A percentile compares a stretch with the other conserved stretches of the same genome.
These are phyloP conservation scores for Cydia strobilella DNA, from an alignment of 1,140 invertebrate species.

Conservation along the genomic window DNA sequence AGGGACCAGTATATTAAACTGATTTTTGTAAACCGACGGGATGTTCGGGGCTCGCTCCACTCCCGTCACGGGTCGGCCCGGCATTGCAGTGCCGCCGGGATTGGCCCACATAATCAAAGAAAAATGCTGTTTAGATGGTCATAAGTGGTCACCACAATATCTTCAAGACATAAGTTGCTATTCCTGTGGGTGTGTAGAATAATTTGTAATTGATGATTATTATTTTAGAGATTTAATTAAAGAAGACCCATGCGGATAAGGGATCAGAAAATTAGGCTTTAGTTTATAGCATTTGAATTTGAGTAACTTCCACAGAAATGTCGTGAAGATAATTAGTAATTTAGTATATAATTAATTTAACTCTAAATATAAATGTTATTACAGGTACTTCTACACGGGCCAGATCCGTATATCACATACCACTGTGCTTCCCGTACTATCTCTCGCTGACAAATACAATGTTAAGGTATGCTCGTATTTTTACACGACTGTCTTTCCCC, in stretches of 20 bases:
- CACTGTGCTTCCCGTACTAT: slow-evolving; percentile 91
- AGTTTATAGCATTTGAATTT: too few species aligned
- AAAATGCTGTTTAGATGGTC: neutral
- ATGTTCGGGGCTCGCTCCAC: slow-evolving; percentile 15
- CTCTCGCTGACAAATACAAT: slow-evolving; percentile 96
- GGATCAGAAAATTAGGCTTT: too few species aligned
- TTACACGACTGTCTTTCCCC: too few species aligned
- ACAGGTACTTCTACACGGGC: slow-evolving; percentile 94
- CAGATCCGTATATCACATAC: slow-evolving; percentile 91
- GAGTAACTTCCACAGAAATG: too few species aligned
- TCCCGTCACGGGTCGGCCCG: slow-evolving; percentile 11
- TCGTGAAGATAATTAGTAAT: too few species aligned
- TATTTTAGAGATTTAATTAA: too few species aligned
- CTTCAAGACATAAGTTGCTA: too few species aligned
- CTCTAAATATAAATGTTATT: slow-evolving; percentile 32
- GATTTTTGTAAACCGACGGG: slow-evolving; percentile 21
- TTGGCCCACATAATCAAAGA: neutral
- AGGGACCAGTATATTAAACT: slow-evolving; percentile 20
- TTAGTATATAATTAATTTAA: too few species aligned
- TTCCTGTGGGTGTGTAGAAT: too few species aligned
- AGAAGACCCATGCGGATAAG: too few species aligned
- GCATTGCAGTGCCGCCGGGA: slow-evolving; percentile 16
- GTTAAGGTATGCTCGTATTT: slow-evolving; percentile 83
- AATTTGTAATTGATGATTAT: too few species aligned
- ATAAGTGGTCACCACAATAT: too few species aligned